Conservation (phyloP, 2,113 vertebrate species). For the Sturnus vulgaris region DNA sequence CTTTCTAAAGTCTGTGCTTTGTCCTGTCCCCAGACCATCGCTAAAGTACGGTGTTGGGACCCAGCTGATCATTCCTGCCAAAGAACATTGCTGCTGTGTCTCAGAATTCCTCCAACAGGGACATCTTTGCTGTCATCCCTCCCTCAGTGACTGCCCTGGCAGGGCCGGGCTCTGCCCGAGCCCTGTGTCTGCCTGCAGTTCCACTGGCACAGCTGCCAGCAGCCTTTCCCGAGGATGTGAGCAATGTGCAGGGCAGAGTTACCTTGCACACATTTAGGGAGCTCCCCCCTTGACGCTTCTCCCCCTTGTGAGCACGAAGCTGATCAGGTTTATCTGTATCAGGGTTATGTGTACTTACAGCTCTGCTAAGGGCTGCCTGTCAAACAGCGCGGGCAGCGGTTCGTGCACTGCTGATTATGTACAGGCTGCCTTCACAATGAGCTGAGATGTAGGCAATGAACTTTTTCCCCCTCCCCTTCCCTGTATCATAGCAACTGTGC, state of each 20-base stretch:
- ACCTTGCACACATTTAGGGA: not conserved
- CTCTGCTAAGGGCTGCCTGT: not conserved
- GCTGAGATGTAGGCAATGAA: constrained; percentile 35
- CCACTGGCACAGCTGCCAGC: not conserved
- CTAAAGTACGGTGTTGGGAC: rapidly evolving
- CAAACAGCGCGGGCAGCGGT: not conserved
- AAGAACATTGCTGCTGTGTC: not conserved
- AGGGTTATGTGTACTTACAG: not conserved
- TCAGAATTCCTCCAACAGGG: not conserved
- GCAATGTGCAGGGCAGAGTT: not conserved
- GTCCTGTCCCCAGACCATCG: not conserved
- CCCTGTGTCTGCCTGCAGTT: not conserved
- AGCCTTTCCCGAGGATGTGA: not conserved
- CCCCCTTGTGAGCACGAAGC: not conserved
- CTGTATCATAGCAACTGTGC: constrained; percentile 72
- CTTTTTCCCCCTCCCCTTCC: constrained; percentile 21
- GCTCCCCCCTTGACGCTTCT: not conserved
- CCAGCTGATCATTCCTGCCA: not conserved
- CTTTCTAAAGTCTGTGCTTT: not conserved
- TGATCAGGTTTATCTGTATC: not conserved
- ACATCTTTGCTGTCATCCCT: not conserved
- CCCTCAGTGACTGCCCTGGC: not conserved
- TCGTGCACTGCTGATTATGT: not conserved
- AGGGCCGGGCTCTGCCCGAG: not conserved
- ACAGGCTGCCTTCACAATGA: constrained; percentile 33